Percentiles rank a stretch among this genome's conserved stretches.
phyloP scores from a whole-genome alignment of 2,797 vertebrate species.

The Octomys mimax region DNA sequence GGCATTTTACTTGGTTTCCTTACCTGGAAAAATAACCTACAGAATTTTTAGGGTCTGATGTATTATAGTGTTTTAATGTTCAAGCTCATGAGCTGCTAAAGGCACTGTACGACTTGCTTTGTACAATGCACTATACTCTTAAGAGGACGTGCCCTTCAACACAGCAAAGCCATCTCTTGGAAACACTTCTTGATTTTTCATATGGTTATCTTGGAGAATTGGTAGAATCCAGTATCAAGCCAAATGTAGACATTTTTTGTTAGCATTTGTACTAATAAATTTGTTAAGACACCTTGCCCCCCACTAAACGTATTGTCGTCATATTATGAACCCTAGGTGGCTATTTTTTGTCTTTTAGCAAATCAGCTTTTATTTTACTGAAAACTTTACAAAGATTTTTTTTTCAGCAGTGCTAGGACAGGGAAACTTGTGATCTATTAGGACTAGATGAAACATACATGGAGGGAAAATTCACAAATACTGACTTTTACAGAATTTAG shows the following conservation, averaged over 20 bases:
- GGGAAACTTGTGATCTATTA: conserved; percentile 38
- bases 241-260: conserved; percentile 1
- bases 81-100: background rate
- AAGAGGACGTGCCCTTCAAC: background rate
- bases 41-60: background rate
- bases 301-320: background rate
- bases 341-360: background rate
- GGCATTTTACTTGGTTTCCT: conserved; percentile 43
- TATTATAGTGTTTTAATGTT: background rate
- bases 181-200: conserved; percentile 26
- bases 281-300: background rate
- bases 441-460: conserved; percentile 8
- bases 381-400: conserved; percentile 14
- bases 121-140: background rate
- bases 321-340: background rate
- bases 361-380: background rate
- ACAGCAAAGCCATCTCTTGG: background rate
- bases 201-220: conserved; percentile 28
- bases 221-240: background rate
- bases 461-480: background rate
- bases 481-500: conserved; percentile 33
- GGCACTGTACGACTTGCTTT: background rate
- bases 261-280: conserved; percentile 21
- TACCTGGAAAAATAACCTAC: background rate
- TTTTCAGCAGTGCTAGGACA: conserved; percentile 4